These are phyloP conservation scores for Heloderma charlesbogerti DNA, from an alignment of 2,113 vertebrate species.

Conservation along the genomic window DNA sequence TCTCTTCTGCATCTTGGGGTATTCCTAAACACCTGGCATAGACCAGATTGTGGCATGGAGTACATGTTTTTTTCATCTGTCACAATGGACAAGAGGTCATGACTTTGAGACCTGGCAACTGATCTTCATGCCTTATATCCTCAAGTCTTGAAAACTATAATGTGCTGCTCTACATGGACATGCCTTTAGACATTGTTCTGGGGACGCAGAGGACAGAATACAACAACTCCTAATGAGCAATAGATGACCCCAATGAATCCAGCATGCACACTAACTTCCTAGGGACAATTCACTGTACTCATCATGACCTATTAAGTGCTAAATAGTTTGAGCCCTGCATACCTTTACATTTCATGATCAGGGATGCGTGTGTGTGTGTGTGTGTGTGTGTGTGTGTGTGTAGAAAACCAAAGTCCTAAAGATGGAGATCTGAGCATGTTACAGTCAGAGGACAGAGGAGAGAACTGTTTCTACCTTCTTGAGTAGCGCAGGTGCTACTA, in stretches of 20 bases:
- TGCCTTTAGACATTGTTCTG: background rate
- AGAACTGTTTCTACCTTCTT: background rate
- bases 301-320: background rate
- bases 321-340: background rate
- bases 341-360: background rate
- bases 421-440: too few relatives aligned
- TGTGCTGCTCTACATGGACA: background rate
- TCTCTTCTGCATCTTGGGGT: background rate
- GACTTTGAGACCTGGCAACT: background rate
- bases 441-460: background rate
- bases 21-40: background rate
- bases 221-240: background rate
- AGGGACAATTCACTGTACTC: background rate
- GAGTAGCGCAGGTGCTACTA: background rate
- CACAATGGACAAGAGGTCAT: background rate
- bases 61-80: background rate
- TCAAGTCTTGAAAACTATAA: background rate
- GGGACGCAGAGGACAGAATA: background rate
- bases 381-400: background rate
- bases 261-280: background rate
- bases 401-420: background rate
- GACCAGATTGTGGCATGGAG: background rate
- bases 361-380: background rate
- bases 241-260: background rate
- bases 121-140: background rate